Evolutionary conservation across 2,888 invertebrate genomes (phyloP).

Genomic region (Pantelozetes paolii): DNA sequence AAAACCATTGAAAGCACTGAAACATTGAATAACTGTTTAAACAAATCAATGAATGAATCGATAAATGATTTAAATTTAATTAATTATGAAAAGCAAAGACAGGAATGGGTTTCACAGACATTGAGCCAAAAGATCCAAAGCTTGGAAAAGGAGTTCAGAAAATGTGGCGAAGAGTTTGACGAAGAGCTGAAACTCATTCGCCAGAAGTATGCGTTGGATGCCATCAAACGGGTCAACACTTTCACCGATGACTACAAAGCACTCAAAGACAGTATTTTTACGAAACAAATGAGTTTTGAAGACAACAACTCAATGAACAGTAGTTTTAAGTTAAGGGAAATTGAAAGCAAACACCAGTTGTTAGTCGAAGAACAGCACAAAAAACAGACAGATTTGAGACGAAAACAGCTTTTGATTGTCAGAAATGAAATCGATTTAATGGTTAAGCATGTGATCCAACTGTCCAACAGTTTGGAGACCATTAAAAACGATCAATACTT

Average conservation of each 20-base stretch:
- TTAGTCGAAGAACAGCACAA: slow-evolving; percentile 37
- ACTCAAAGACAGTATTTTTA: background rate
- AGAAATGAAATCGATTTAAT: slow-evolving; percentile 14
- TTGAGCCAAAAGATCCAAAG: background rate
- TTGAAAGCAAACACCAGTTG: slow-evolving; percentile 43
- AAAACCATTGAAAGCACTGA: slow-evolving; percentile 3
- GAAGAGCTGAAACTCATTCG: slow-evolving; percentile 43
- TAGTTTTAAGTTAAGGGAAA: slow-evolving; percentile 39
- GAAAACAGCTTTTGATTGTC: background rate
- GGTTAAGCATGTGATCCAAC: background rate
- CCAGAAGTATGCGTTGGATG: slow-evolving; percentile 42
- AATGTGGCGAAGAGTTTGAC: slow-evolving; percentile 41
- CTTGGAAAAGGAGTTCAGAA: slow-evolving; percentile 39
- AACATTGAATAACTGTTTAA: background rate
- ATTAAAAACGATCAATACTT: slow-evolving; percentile 6
- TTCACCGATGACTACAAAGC: slow-evolving; percentile 20
- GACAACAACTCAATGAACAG: slow-evolving; percentile 19
- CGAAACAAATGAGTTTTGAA: slow-evolving; percentile 4
- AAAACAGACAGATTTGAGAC: slow-evolving; percentile 22
- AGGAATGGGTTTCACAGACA: background rate
- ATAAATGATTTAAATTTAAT: background rate
- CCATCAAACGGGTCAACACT: slow-evolving; percentile 35
- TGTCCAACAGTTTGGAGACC: background rate
- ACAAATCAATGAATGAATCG: slow-evolving; percentile 5
- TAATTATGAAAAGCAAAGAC: slow-evolving; percentile 36